These are phyloP conservation scores for Leiothrix lutea DNA, from an alignment of 2,113 vertebrate species.

Conservation along the genomic window DNA sequence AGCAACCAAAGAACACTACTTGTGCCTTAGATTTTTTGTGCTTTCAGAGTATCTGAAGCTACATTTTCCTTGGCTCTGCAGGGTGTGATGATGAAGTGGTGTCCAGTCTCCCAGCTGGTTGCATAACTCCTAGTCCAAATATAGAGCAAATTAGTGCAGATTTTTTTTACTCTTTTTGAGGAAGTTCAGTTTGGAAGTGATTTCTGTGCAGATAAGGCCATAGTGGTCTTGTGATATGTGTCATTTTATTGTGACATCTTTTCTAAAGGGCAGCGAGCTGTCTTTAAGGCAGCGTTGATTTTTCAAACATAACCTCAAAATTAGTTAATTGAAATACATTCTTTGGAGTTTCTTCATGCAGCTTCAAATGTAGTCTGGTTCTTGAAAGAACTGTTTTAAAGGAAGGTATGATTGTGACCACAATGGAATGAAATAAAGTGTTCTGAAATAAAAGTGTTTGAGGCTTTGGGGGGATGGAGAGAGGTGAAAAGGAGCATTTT, in stretches of 20 bases:
- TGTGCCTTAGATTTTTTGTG: neutral
- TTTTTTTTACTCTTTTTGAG: neutral
- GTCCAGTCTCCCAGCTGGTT: neutral
- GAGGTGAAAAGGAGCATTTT: neutral
- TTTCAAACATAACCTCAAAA: neutral
- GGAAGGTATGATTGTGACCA: neutral
- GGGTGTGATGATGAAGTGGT: neutral
- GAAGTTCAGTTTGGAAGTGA: neutral
- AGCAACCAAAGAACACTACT: neutral
- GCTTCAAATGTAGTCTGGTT: neutral
- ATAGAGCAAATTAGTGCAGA: neutral
- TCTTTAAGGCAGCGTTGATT: neutral
- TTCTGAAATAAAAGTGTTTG: neutral
- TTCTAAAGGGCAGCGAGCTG: neutral
- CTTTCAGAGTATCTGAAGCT: neutral
- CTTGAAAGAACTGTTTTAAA: neutral
- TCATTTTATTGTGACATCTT: neutral
- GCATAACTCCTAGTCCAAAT: neutral
- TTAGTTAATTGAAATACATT: neutral
- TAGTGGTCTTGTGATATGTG: neutral
- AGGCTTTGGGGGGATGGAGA: neutral
- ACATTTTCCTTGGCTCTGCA: fast-evolving
- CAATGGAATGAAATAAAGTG: neutral
- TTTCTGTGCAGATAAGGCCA: neutral
- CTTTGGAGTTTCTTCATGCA: neutral